Base-by-base conservation (phyloP, 2,888 invertebrate genomes). In the Melinaea menophilus region DNA sequence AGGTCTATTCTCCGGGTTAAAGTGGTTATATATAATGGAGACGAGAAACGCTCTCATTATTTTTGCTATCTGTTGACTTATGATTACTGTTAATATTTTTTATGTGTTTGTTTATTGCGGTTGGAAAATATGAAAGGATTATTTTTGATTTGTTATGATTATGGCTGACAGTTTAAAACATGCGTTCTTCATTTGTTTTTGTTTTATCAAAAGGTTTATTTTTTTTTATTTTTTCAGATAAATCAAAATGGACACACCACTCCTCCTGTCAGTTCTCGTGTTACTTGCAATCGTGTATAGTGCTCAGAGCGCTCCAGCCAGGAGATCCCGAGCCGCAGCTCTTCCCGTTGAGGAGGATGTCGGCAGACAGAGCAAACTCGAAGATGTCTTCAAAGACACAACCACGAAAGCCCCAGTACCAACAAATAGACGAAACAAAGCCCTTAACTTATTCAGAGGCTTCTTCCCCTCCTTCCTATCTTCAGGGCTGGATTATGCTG, bases 381-480 rank as follows among this genome's bases (percentile, higher is more conserved):
- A 87, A 72, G 86, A 86, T 4, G 79, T 83, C 59, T 87, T 82
- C 71, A 87, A 88, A 72, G 86, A 85, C 67, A 73, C 77, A 5
- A 79, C 85, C 2, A 86, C 88, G 0, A 74, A 80, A 61, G 72
- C 76, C 2, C 70, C 81, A 5, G 68, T 79, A 34, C 81, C 80
- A 2, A 79, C 80, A 0, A 84, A 81, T 62, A 82, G 92, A 66
- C 85, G 83, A 69, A 90, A 90, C 72, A 92, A 92, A 79, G 91
- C 92, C 0, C 78, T 92, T 0, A 86, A 90, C 56, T 79, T 91
- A n/a, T 91, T 91, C 70, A 90, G 61, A 55, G 61, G 92, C 3
- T 92, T 86, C 72, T 88, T 86, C 66, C 92, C 92, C 2, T 89
- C 91, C 0, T 91, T 88, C 68, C 76, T 91, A 2, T 84, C 89